Evolutionary conservation across 2,888 invertebrate species (phyloP).

Genomic region (Xylocampa areola): DNA sequence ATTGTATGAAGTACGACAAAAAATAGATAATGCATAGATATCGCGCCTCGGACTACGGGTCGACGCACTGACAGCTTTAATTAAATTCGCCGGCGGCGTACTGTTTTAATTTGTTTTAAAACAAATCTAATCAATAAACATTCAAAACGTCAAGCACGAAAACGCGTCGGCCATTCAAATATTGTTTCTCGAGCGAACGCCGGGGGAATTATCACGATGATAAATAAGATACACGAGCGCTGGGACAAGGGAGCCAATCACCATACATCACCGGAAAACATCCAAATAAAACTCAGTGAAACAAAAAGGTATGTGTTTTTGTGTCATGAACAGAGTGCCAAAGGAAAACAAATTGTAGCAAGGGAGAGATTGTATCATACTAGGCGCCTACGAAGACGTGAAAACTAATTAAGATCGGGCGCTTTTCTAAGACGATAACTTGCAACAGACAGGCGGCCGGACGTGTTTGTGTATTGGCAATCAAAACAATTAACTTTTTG

Average conservation of each 20-base stretch:
- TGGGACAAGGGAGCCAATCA: slow-evolving; percentile 88
- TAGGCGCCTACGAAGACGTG: slow-evolving; percentile 88
- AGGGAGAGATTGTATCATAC: slow-evolving; percentile 86
- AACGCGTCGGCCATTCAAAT: slow-evolving; percentile 79
- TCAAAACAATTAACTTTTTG: slow-evolving; percentile 90
- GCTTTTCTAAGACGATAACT: slow-evolving; percentile 89
- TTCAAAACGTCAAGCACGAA: slow-evolving; percentile 76
- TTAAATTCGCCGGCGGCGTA: slow-evolving; percentile 79
- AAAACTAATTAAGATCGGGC: slow-evolving; percentile 90
- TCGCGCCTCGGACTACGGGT: slow-evolving; percentile 64
- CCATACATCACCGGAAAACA: slow-evolving; percentile 87
- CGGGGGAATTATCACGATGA: slow-evolving; percentile 86
- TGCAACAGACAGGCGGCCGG: slow-evolving; percentile 80
- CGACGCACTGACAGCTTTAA: slow-evolving; percentile 76
- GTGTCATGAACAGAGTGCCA: slow-evolving; percentile 81
- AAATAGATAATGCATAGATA: slow-evolving; percentile 77
- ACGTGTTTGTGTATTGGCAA: slow-evolving; percentile 86
- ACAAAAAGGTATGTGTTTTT: slow-evolving; percentile 82
- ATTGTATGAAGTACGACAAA: slow-evolving; percentile 72
- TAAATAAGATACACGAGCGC: slow-evolving; percentile 85
- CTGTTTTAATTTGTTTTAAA: slow-evolving; percentile 82
- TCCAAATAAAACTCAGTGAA: slow-evolving; percentile 84
- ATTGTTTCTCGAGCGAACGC: slow-evolving; percentile 80
- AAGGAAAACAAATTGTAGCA: slow-evolving; percentile 89
- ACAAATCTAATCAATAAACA: slow-evolving; percentile 83